Conservation (phyloP, 2,797 vertebrate genomes). For the Enteromius thamalakanensis region DNA sequence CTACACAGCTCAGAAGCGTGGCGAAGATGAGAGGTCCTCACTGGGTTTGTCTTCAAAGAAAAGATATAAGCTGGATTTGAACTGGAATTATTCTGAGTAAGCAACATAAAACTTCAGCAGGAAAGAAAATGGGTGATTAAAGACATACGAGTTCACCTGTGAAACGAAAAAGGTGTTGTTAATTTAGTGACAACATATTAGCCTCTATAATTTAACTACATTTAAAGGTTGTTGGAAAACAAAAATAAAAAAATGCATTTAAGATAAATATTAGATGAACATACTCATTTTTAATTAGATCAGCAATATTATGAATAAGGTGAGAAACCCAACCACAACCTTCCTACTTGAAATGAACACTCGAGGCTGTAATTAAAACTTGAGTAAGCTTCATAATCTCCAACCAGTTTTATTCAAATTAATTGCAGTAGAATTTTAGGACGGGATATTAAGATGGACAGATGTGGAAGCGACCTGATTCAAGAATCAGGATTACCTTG, state of each 20-base stretch:
- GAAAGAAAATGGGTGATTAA: background rate
- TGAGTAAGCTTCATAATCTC: background rate
- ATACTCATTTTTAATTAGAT: background rate
- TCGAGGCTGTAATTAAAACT: background rate
- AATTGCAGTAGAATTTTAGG: background rate
- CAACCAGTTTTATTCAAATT: background rate
- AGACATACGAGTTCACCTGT: background rate
- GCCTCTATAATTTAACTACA: background rate
- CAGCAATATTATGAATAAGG: background rate
- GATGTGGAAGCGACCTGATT: background rate
- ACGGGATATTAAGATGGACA: background rate
- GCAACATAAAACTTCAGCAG: background rate
- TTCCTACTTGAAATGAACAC: background rate
- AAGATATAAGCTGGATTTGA: slow-evolving; percentile 2
- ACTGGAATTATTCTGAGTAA: background rate
- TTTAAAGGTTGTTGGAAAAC: background rate
- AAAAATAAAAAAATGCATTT: background rate
- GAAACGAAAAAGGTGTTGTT: background rate
- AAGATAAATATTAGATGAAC: no score
- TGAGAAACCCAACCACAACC: background rate
- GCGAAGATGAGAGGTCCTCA: background rate
- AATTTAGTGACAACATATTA: background rate
- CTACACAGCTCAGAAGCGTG: background rate
- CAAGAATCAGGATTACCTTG: background rate
- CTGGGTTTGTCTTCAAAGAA: background rate